A percentile compares a stretch with the other conserved stretches of the same genome.
Evolutionary conservation across 2,888 invertebrate genomes (phyloP).

Genomic region (Aleiodes testaceus): DNA sequence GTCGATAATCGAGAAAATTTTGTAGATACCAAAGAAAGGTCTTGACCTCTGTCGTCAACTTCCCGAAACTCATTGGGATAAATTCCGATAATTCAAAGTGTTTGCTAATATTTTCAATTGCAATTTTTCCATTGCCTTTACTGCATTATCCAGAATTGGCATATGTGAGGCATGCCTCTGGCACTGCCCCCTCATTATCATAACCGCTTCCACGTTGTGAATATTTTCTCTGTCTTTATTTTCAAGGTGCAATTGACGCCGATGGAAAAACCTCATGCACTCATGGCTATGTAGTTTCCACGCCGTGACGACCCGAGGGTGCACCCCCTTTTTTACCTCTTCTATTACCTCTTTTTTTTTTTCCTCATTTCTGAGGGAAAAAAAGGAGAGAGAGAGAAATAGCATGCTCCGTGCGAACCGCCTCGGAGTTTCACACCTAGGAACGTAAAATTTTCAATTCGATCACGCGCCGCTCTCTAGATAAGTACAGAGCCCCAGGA

Average conservation of each 20-base stretch:
- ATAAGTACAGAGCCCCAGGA: slow-evolving; percentile 45
- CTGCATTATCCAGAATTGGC: slow-evolving; percentile 1
- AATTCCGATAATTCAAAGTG: neutral
- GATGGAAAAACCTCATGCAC: slow-evolving; percentile 17
- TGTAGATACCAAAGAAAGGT: neutral
- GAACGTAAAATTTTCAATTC: slow-evolving; percentile 46
- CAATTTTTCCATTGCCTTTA: neutral
- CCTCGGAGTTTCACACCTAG: slow-evolving; percentile 48
- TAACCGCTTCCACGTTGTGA: slow-evolving; percentile 53
- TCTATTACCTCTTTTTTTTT: slow-evolving; percentile 7
- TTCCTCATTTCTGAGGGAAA: too few relatives aligned
- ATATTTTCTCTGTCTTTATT: slow-evolving; percentile 26
- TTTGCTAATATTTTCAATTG: neutral
- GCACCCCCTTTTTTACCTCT: slow-evolving; percentile 22
- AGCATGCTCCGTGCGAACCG: slow-evolving; percentile 44
- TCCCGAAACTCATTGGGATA: neutral
- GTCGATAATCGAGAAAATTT: slow-evolving; percentile 27
- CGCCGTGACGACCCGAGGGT: slow-evolving; percentile 56
- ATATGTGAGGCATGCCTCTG: slow-evolving; percentile 27
- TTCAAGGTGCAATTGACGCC: neutral
- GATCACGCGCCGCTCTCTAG: slow-evolving; percentile 43
- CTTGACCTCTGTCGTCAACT: slow-evolving; percentile 4
- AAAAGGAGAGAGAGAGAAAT: slow-evolving; percentile 4
- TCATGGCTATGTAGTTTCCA: slow-evolving; percentile 28
- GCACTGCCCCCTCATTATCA: slow-evolving; percentile 56